phyloP scores from a whole-genome alignment of 1,140 invertebrate species.

The Probaryconus sp. region DNA sequence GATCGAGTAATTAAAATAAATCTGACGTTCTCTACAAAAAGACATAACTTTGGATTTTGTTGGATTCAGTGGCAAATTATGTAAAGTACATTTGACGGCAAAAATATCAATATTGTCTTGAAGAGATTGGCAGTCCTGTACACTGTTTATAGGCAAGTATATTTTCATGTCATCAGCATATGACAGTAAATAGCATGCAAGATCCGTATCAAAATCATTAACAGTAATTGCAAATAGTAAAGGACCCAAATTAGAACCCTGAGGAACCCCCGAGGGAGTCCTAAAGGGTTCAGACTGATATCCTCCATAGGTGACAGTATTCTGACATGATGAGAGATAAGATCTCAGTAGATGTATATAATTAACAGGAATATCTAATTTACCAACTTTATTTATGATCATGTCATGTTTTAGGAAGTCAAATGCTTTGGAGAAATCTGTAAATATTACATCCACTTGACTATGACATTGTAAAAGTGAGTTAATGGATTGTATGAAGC shows the following conservation, averaged over 20 bases:
- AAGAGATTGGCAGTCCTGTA: neutral
- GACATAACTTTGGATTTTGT: conserved; percentile 6
- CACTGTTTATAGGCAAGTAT: neutral
- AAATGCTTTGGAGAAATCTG: conserved; percentile 45
- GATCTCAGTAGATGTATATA: conserved; percentile 23
- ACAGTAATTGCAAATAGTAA: conserved; percentile 23
- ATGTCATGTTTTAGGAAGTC: conserved; percentile 37
- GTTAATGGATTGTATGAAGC: neutral
- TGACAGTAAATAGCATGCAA: neutral
- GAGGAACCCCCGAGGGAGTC: conserved; percentile 26
- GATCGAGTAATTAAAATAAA: no score
- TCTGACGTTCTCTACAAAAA: no score
- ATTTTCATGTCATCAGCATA: conserved; percentile 35
- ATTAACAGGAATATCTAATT: conserved; percentile 11
- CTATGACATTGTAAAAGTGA: neutral
- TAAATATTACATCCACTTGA: conserved; percentile 12
- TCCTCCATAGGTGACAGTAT: conserved; percentile 20
- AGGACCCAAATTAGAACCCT: conserved; percentile 25
- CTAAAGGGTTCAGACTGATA: neutral
- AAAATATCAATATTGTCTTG: conserved; percentile 1
- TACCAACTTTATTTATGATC: conserved; percentile 22
- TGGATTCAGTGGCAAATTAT: no score
- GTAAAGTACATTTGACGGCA: neutral
- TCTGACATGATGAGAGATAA: conserved; percentile 31
- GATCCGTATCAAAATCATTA: neutral